These are phyloP conservation scores for Rhopalosiphum maidis DNA, from an alignment of 1,140 invertebrate genomes.

Conservation along the genomic window DNA sequence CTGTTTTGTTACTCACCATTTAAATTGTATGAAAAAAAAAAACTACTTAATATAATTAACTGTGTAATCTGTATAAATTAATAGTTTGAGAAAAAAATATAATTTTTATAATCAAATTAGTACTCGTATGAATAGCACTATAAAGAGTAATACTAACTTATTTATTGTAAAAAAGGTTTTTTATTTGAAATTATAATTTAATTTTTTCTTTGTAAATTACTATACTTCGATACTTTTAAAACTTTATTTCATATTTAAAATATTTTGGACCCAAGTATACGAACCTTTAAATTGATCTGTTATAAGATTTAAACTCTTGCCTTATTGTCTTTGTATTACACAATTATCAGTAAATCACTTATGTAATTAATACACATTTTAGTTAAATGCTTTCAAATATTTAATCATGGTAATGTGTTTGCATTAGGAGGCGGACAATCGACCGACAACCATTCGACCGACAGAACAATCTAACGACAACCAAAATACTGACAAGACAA, in stretches of 20 bases:
- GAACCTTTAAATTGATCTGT: not conserved
- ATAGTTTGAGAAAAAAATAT: no score
- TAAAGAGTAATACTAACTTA: not conserved
- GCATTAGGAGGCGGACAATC: no score
- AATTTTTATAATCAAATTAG: no score
- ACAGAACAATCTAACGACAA: no score
- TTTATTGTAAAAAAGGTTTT: not conserved
- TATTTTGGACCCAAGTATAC: not conserved
- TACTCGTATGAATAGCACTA: not conserved
- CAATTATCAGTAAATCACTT: conserved; percentile 3
- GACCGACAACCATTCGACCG: no score
- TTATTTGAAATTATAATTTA: not conserved
- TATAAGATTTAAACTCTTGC: not conserved
- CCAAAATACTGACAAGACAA: no score
- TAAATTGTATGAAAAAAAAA: no score
- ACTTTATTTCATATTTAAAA: not conserved
- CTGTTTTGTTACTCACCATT: no score
- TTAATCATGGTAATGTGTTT: not conserved
- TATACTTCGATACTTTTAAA: not conserved
- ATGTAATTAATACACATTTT: conserved; percentile 9
- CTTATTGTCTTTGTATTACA: not conserved
- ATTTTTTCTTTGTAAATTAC: not conserved
- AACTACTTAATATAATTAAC: no score
- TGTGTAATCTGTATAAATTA: no score
- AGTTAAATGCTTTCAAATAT: not conserved